Evolutionary conservation across 2,797 vertebrate genomes (phyloP).

Genomic region (Rhincodon typus): DNA sequence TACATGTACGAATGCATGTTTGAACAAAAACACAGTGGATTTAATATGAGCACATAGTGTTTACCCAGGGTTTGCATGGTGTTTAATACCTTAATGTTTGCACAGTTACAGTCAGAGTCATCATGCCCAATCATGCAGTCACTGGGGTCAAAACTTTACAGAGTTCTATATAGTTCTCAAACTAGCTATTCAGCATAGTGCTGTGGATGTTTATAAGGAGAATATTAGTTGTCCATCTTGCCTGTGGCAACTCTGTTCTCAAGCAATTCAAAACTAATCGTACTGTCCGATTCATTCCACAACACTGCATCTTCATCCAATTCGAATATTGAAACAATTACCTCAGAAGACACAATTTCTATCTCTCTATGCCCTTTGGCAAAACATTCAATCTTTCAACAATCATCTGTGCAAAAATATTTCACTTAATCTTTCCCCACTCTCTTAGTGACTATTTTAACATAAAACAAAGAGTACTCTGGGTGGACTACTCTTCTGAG

Average conservation of each 20-base stretch:
- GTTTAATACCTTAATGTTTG: no score
- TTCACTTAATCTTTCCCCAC: background rate
- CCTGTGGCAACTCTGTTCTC: background rate
- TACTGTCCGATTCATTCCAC: background rate
- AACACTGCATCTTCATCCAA: background rate
- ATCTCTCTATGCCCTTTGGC: background rate
- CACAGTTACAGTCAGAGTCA: no score
- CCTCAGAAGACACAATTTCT: background rate
- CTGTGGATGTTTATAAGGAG: background rate
- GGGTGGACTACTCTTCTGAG: no score
- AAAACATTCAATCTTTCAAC: background rate
- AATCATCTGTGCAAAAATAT: background rate
- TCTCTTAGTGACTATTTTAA: background rate
- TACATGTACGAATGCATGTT: no score
- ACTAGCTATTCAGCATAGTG: background rate
- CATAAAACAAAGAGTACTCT: no score
- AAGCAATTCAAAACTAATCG: background rate
- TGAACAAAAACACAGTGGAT: no score
- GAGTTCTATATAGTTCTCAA: background rate
- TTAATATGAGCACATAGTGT: no score
- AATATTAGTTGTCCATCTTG: background rate
- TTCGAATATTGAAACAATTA: background rate
- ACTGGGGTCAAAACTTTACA: no score
- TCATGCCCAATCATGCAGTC: no score
- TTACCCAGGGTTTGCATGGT: no score